Evolutionary conservation across 2,888 invertebrate genomes (phyloP).

Genomic region (Athalia cordata): DNA sequence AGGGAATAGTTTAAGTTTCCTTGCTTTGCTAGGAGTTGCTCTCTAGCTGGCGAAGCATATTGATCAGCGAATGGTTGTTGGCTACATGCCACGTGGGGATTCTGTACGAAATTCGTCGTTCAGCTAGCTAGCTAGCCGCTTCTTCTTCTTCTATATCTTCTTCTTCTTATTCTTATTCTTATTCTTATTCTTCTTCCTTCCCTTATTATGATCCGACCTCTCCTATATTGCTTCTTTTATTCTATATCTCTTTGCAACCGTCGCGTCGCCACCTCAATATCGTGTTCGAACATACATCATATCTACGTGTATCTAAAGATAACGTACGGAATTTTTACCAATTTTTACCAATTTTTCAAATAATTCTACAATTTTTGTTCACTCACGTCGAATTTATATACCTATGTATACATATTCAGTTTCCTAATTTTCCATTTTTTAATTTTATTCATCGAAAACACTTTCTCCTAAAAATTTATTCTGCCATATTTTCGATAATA

Average conservation of each 20-base stretch:
- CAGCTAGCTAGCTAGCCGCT: too few relatives aligned
- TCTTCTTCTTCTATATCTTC: too few relatives aligned
- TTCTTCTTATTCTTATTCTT: background rate
- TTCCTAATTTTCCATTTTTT: too few relatives aligned
- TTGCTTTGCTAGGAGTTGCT: slow-evolving; percentile 52
- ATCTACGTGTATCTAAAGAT: too few relatives aligned
- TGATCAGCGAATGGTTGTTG: slow-evolving; percentile 74
- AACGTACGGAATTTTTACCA: too few relatives aligned
- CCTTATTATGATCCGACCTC: slow-evolving; percentile 73
- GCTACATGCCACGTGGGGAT: slow-evolving; percentile 73
- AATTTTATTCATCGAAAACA: too few relatives aligned
- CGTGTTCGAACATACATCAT: background rate
- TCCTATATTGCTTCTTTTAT: slow-evolving; percentile 50
- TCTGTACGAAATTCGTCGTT: slow-evolving; percentile 61
- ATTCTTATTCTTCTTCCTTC: slow-evolving; percentile 67
- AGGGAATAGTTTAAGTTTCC: slow-evolving; percentile 44
- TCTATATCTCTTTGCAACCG: slow-evolving; percentile 48
- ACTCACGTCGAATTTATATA: too few relatives aligned
- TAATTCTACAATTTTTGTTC: too few relatives aligned
- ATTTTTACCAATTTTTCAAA: too few relatives aligned
- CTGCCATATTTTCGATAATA: too few relatives aligned
- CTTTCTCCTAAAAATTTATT: too few relatives aligned
- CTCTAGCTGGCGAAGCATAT: slow-evolving; percentile 70
- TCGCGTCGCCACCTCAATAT: slow-evolving; percentile 29
- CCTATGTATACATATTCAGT: too few relatives aligned